These are phyloP conservation scores for Stenichneumon culpator DNA, from an alignment of 2,888 invertebrate genomes.

Conservation along the genomic window DNA sequence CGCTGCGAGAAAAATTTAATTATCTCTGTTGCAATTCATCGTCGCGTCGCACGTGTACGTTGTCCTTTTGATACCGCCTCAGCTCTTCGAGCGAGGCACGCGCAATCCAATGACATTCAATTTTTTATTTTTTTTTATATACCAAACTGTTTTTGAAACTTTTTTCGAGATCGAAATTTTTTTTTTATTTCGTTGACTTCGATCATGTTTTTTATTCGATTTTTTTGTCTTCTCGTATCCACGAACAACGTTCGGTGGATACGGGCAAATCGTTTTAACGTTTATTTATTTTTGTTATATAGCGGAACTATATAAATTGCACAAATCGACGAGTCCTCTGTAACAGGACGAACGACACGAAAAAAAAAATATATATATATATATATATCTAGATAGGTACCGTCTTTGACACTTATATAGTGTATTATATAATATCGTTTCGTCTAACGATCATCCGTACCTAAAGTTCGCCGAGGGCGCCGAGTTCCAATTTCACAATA, in stretches of 20 bases:
- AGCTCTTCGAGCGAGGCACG: not conserved
- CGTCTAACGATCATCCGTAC: slow-evolving; percentile 44
- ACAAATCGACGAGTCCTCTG: slow-evolving; percentile 55
- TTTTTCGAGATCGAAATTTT: slow-evolving; percentile 18
- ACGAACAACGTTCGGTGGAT: not conserved
- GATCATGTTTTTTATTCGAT: not conserved
- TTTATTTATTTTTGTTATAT: slow-evolving; percentile 54
- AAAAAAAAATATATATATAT: not conserved
- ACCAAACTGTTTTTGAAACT: slow-evolving; percentile 31
- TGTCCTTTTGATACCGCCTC: slow-evolving; percentile 30
- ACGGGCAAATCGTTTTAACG: slow-evolving; percentile 14
- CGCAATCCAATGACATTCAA: slow-evolving; percentile 9
- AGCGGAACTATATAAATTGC: slow-evolving; percentile 49
- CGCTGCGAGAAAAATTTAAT: slow-evolving; percentile 35
- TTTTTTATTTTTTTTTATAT: slow-evolving; percentile 13
- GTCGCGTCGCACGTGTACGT: slow-evolving; percentile 32
- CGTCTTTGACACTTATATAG: slow-evolving; percentile 18
- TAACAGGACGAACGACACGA: slow-evolving; percentile 32
- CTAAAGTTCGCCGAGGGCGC: slow-evolving; percentile 18
- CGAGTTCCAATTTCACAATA: slow-evolving; percentile 23
- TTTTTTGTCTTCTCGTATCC: not conserved
- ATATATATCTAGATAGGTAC: slow-evolving; percentile 34
- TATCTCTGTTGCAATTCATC: slow-evolving; percentile 19
- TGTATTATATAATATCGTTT: slow-evolving; percentile 43
- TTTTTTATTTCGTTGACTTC: not conserved